A percentile compares a stretch with the other conserved stretches of the same genome.
phyloP scores from a whole-genome alignment of 30 jellyfish, hydroid and myxozoan genomes.

The Pelagia noctiluca region DNA sequence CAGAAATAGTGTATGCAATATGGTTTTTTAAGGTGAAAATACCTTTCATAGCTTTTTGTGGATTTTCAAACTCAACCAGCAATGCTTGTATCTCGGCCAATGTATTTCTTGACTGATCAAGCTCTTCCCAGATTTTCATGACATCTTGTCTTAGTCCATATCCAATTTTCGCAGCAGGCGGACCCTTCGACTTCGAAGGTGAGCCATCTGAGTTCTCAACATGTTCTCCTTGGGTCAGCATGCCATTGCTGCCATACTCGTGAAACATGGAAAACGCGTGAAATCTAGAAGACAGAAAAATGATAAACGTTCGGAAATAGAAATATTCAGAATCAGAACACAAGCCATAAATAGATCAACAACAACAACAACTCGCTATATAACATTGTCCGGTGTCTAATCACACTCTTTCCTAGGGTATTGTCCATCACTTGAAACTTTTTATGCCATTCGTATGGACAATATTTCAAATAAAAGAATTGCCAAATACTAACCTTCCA shows the following conservation, averaged over 20 bases:
- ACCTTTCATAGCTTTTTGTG: constrained; percentile 74
- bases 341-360: background rate
- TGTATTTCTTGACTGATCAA: constrained; percentile 83
- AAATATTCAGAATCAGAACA: background rate
- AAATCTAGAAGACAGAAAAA: constrained; percentile 54
- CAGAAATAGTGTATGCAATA: no score
- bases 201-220: constrained; percentile 9
- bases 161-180: constrained; percentile 25
- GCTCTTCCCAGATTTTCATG: constrained; percentile 92
- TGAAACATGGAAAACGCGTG: constrained; percentile 77
- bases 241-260: no score
- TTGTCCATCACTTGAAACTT: no score
- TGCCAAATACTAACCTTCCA: no score
- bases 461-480: no score
- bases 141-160: constrained; percentile 81
- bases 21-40: no score
- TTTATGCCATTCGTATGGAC: no score
- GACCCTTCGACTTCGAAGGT: background rate
- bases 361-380: no score
- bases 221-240: background rate
- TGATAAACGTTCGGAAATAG: background rate
- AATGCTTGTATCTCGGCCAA: constrained; percentile 83
- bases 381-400: no score
- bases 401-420: no score
- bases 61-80: constrained; percentile 73